phyloP scores from a whole-genome alignment of 2,888 invertebrate genomes.

The Phalangium opilio region DNA sequence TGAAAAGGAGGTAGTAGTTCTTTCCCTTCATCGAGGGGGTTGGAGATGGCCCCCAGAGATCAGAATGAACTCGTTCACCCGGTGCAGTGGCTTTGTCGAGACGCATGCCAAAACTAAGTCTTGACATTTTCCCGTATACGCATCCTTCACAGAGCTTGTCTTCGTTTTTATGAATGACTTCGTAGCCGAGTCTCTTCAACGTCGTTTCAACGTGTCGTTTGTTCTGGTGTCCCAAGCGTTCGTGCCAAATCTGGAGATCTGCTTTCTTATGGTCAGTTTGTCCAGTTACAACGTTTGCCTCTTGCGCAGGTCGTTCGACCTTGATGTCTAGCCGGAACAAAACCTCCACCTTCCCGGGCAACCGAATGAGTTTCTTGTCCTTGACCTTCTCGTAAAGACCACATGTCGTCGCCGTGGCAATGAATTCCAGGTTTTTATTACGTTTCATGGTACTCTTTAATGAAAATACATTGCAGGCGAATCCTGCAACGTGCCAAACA shows the following conservation, averaged over 20 bases:
- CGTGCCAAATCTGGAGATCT: slow-evolving; percentile 1
- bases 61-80: slow-evolving; percentile 1
- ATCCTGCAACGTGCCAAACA: too few relatives aligned
- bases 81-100: not conserved
- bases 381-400: too few relatives aligned
- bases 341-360: too few relatives aligned
- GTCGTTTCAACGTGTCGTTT: not conserved
- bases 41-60: slow-evolving; percentile 3
- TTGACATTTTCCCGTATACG: not conserved
- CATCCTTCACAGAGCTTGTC: slow-evolving; percentile 2
- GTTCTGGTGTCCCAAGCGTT: slow-evolving; percentile 1
- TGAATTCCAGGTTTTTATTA: too few relatives aligned
- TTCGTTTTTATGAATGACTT: not conserved
- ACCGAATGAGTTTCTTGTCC: too few relatives aligned
- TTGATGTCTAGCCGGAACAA: too few relatives aligned
- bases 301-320: too few relatives aligned
- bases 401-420: too few relatives aligned
- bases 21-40: slow-evolving; percentile 4
- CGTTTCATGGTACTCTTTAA: too few relatives aligned
- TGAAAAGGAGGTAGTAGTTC: slow-evolving; percentile 8
- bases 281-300: too few relatives aligned
- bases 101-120: not conserved
- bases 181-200: not conserved
- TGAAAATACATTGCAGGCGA: too few relatives aligned
- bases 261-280: too few relatives aligned